Evolutionary conservation across 2,888 invertebrate species (phyloP).

Genomic region (Lepidonotus clava): DNA sequence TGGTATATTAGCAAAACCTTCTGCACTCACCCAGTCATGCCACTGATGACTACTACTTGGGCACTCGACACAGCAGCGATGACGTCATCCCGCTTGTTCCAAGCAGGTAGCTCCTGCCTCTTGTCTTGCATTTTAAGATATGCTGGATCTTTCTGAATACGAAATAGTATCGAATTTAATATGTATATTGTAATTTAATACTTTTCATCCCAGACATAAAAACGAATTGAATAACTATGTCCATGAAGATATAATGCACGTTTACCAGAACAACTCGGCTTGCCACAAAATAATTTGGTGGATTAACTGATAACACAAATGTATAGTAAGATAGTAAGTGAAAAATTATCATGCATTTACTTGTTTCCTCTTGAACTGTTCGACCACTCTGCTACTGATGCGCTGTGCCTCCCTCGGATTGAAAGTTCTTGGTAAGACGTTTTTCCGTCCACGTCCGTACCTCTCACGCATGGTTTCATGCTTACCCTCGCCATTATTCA

Average conservation of each 20-base stretch:
- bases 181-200: too few relatives aligned
- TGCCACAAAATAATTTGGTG: too few relatives aligned
- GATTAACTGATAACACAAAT: too few relatives aligned
- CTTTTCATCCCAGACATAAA: background rate
- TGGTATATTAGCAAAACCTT: background rate
- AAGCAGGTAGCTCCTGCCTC: slow-evolving; percentile 87
- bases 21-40: slow-evolving; percentile 77
- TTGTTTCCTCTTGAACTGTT: slow-evolving; percentile 34
- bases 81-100: slow-evolving; percentile 85
- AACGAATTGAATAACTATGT: background rate
- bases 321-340: too few relatives aligned
- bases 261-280: too few relatives aligned
- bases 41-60: slow-evolving; percentile 78
- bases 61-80: slow-evolving; percentile 67
- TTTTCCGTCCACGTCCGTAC: background rate
- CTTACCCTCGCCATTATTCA: background rate
- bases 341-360: too few relatives aligned
- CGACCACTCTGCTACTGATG: background rate
- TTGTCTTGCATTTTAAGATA: slow-evolving; percentile 69
- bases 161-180: too few relatives aligned
- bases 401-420: background rate
- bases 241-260: too few relatives aligned
- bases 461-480: background rate
- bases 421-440: background rate
- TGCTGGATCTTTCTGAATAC: slow-evolving; percentile 61